Conservation (phyloP, 2,888 invertebrate genomes). For the Meta bourneti region DNA sequence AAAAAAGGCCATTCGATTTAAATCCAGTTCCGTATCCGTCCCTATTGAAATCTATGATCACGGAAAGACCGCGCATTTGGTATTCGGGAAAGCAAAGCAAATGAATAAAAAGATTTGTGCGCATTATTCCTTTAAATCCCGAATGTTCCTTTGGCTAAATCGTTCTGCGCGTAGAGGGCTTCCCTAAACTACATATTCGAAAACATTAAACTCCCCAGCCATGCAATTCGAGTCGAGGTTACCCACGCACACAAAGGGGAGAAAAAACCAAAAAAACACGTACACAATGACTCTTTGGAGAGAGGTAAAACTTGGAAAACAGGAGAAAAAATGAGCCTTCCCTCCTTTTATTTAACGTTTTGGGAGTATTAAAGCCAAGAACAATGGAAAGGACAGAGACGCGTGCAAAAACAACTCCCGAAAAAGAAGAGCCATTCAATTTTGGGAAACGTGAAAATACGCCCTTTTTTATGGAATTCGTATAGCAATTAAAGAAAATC, state of each 20-base stretch:
- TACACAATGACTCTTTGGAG: constrained; percentile 28
- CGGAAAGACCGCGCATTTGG: constrained; percentile 18
- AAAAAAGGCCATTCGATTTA: constrained; percentile 17
- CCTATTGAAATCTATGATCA: constrained; percentile 47
- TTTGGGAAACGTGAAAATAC: constrained; percentile 71
- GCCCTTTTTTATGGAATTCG: constrained; percentile 70
- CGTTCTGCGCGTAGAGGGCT: background rate
- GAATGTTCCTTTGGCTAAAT: constrained; percentile 67
- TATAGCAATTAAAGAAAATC: constrained; percentile 76
- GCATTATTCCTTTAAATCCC: constrained; percentile 67
- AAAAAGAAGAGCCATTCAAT: constrained; percentile 69
- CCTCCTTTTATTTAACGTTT: constrained; percentile 59
- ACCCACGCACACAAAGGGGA: background rate
- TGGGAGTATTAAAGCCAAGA: constrained; percentile 49
- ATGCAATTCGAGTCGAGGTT: constrained; percentile 6
- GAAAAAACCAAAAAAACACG: constrained; percentile 21
- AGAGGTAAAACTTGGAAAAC: constrained; percentile 37
- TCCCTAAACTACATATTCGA: constrained; percentile 66
- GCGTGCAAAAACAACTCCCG: constrained; percentile 1
- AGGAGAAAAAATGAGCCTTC: constrained; percentile 24
- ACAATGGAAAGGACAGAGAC: constrained; percentile 21
- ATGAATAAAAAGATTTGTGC: constrained; percentile 74
- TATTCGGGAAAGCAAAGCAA: constrained; percentile 28
- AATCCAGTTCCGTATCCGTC: constrained; percentile 52
- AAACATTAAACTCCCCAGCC: constrained; percentile 51